These are phyloP conservation scores for Gymnosoma rotundatum DNA, from an alignment of 2,888 invertebrate species.

Conservation along the genomic window DNA sequence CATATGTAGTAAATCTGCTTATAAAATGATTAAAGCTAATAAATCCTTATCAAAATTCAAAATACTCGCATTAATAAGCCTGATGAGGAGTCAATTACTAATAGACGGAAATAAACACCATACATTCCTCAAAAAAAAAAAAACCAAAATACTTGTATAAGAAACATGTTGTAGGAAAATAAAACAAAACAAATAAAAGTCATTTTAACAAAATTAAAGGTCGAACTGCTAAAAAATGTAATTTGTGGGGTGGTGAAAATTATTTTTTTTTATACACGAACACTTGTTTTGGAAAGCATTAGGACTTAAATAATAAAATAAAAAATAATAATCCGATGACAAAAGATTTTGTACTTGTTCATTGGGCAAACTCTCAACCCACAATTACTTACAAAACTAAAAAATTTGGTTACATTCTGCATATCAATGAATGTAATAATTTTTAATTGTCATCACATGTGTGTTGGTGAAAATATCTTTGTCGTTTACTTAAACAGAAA, in stretches of 20 bases:
- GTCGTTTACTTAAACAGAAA: constrained; percentile 5
- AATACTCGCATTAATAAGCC: constrained; percentile 14
- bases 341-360: constrained; percentile 69
- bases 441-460: constrained; percentile 67
- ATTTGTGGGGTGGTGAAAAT: constrained; percentile 61
- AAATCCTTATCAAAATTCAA: constrained; percentile 64
- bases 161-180: neutral
- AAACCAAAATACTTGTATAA: constrained; percentile 12
- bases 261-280: neutral
- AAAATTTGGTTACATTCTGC: neutral
- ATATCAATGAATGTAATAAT: constrained; percentile 51
- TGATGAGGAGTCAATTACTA: constrained; percentile 66
- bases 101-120: constrained; percentile 52
- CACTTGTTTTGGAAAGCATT: constrained; percentile 1
- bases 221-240: constrained; percentile 26
- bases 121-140: constrained; percentile 34
- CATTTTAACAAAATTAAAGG: constrained; percentile 61
- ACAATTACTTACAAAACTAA: constrained; percentile 20
- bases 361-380: constrained; percentile 26
- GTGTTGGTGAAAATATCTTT: constrained; percentile 31
- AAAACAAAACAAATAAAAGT: constrained; percentile 45
- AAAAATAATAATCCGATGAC: constrained; percentile 66
- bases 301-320: constrained; percentile 25
- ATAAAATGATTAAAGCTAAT: constrained; percentile 69
- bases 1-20: constrained; percentile 67